Evolutionary conservation across 2,113 vertebrate species (phyloP).

Genomic region (Melanerpes aurifrons): DNA sequence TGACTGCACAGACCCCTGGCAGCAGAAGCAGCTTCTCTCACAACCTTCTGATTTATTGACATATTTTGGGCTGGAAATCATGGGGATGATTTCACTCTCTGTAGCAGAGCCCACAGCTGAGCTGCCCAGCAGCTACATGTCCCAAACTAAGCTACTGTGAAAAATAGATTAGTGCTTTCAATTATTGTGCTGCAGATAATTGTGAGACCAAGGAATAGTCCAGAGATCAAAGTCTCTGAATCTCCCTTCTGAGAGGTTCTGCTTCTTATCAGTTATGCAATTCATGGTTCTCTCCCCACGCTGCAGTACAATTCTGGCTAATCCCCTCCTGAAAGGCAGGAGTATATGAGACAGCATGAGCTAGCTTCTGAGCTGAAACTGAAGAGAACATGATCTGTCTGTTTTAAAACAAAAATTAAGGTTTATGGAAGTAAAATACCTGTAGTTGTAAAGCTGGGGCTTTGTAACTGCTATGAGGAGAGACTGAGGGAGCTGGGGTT

Average conservation of each 20-base stretch:
- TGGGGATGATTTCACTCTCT: background rate
- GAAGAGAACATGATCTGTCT: background rate
- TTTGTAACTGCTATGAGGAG: background rate
- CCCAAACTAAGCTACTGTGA: background rate
- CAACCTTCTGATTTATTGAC: background rate
- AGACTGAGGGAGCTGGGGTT: too few species aligned
- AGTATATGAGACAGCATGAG: background rate
- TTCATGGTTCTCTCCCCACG: background rate
- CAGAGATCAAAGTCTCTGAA: slow-evolving; percentile 8
- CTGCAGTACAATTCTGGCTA: background rate
- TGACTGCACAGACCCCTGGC: slow-evolving; percentile 24
- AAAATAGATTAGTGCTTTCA: background rate
- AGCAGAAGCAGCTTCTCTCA: background rate
- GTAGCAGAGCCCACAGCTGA: background rate
- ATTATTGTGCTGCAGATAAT: background rate
- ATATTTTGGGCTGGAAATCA: background rate
- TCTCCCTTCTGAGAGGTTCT: background rate
- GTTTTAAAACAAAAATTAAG: background rate
- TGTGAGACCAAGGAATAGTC: background rate
- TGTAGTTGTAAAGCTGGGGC: background rate
- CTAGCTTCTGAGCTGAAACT: background rate
- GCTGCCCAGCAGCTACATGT: background rate
- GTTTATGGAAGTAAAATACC: background rate
- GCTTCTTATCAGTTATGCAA: background rate
- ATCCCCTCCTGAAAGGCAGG: background rate